These are phyloP conservation scores for Brachyptera risi DNA, from an alignment of 2,888 invertebrate genomes.

Conservation along the genomic window DNA sequence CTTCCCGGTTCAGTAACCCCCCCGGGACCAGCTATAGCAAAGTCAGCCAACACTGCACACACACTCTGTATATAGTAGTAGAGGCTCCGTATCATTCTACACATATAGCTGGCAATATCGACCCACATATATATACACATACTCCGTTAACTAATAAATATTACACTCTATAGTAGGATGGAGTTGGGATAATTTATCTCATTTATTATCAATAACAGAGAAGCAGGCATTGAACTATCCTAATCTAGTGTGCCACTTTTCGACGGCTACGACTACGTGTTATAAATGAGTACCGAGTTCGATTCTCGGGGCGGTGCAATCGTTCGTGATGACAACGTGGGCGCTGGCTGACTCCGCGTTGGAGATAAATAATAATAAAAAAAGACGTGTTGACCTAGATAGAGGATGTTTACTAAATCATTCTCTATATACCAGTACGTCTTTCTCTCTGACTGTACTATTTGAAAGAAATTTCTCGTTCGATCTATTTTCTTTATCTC, in stretches of 20 bases:
- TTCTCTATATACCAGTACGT: too few species aligned
- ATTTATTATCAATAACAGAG: background rate
- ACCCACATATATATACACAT: too few species aligned
- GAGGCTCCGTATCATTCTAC: too few species aligned
- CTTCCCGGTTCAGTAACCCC: conserved; percentile 21
- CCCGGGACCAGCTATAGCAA: background rate
- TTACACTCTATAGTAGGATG: background rate
- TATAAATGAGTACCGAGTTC: background rate
- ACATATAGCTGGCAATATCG: conserved; percentile 12
- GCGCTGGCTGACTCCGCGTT: background rate
- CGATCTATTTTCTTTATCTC: too few species aligned
- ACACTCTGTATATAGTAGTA: too few species aligned
- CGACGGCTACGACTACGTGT: background rate
- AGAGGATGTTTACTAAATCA: too few species aligned
- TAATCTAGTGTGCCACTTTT: background rate
- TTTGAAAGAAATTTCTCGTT: too few species aligned
- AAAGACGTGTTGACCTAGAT: too few species aligned
- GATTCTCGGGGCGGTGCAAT: background rate
- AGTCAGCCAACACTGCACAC: background rate
- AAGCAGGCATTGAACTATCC: background rate
- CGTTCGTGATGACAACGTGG: background rate
- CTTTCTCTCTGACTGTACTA: too few species aligned
- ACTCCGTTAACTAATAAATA: conserved; percentile 3
- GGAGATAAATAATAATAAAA: too few species aligned
- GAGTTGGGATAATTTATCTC: too few species aligned